Conservation (phyloP, 2,797 vertebrate species). For the Falco peregrinus region DNA sequence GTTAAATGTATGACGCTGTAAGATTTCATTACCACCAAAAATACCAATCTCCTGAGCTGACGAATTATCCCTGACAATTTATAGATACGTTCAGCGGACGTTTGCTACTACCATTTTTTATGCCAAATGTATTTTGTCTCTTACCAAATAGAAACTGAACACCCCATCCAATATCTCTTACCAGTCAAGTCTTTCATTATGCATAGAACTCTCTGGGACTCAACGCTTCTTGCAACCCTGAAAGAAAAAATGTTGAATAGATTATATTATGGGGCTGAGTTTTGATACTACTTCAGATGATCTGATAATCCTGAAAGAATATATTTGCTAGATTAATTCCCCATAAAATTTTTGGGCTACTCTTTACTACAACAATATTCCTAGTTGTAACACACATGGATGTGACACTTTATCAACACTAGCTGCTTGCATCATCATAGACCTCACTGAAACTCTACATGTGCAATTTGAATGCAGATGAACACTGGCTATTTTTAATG, state of each 20-base stretch:
- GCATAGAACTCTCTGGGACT: background rate
- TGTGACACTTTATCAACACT: background rate
- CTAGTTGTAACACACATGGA: background rate
- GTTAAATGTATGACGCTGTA: background rate
- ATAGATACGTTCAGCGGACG: background rate
- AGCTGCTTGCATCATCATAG: background rate
- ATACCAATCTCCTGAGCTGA: background rate
- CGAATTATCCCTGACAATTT: background rate
- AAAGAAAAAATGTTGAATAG: background rate
- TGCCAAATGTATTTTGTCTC: background rate
- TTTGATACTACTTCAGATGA: background rate
- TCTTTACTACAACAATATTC: background rate
- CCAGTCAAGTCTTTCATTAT: background rate
- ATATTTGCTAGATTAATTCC: background rate
- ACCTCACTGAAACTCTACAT: background rate
- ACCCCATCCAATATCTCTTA: background rate
- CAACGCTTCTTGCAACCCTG: background rate
- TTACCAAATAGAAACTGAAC: background rate
- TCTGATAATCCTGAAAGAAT: background rate
- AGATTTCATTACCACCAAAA: constrained; percentile 19
- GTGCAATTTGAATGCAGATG: background rate
- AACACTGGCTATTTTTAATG: background rate
- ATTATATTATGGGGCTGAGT: background rate
- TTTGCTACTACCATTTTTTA: constrained; percentile 29
- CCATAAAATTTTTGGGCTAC: background rate